Evolutionary conservation across 2,797 vertebrate genomes (phyloP), one percentile per base, ranked within the genome.

Genomic region (Sardinella longiceps): DNA sequence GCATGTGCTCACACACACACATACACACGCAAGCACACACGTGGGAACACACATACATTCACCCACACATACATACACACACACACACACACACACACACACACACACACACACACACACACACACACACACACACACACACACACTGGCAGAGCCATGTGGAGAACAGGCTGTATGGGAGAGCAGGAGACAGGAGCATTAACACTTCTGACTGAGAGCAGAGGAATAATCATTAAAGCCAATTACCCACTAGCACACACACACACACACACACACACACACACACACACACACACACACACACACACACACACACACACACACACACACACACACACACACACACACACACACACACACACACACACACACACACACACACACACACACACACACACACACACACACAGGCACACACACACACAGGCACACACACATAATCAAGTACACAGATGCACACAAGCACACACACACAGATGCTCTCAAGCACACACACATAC

Each of bases 181-280:
- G 66, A 74, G 66, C 66, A 74, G 66, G 66, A 74, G 66, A 39
- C 66, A 74, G 66, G 66, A 74, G 66, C 66, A 74, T 74, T 74
- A 74, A 74, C 66, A 74, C 66, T 74, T 39, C 66, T 74, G 66
- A 74, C 66, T 74, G 66, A 74, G 66, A 74, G 66, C 66, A 74
- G 66, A 74, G 66, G 30, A 74, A 74, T 74, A 74, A 74, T 74
- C 66, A 74, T 74, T 74, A 74, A 74, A 74, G 66, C 66, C 66
- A 74, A 74, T 74, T 74, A 74, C 66, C 30, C 66, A 33, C 66
- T 37, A 33, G 33, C 66, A 74, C 66, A 74, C 66, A 70, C 66
- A 74, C 66, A 66, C 25, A 66, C 7, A 11, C 63, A 33, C 63
- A 66, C 63, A 66, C 28, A 12, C 25, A 63, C 6, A 33, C 1